Base-by-base conservation (phyloP, 2,113 vertebrate genomes). In the Hystrix cristata region DNA sequence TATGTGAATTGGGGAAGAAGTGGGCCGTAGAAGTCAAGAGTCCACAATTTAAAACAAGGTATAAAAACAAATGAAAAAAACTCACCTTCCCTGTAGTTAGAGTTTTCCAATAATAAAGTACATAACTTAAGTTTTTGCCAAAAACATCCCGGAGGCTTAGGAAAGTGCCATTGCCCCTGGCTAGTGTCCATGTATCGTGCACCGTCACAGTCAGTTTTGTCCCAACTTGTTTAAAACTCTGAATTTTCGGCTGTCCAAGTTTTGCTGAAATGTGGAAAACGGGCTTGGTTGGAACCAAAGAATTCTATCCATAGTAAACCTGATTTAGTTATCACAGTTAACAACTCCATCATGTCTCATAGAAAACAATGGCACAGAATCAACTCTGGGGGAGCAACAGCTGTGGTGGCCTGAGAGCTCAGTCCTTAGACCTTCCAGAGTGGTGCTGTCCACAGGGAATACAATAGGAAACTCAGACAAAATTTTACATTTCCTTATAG, bases 11-110 rank as follows among this genome's bases (percentile, higher is more conserved):
- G 57, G 69, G 34, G 29, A 57, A 60, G 51, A 59, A 76, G 59
- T 5, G 15, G 21, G 29, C 38, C 60, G 16, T 57, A 18, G 62
- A 80, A 90, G 60, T 38, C 51, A 95, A 71, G n/a, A 12, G 46
- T 6, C 51, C 59, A 10, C 4, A 9, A 71, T 71, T 95, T 95
- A 43, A 82, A 95, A 79, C 10, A 62, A 90, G 59, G 48, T 78
- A 65, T 23, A 60, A 83, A 79, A 38, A n/a, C 27, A 83, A 81
- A 62, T 60, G 13, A 14, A 74, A 51, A 64, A 31, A 6, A 5
- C 79, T 98, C 95, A 99, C 99, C 99, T 99, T 99, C 95, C 99
- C 99, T 0, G 99, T 99, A 98, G 99, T 99, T 94, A 97, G 95
- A 2, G 99, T 99, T 97, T 97, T 99, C 97, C 98, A 98, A 64